These are phyloP conservation scores for Trileptium ribeirensis DNA, from an alignment of 2,888 invertebrate genomes.

Conservation along the genomic window DNA sequence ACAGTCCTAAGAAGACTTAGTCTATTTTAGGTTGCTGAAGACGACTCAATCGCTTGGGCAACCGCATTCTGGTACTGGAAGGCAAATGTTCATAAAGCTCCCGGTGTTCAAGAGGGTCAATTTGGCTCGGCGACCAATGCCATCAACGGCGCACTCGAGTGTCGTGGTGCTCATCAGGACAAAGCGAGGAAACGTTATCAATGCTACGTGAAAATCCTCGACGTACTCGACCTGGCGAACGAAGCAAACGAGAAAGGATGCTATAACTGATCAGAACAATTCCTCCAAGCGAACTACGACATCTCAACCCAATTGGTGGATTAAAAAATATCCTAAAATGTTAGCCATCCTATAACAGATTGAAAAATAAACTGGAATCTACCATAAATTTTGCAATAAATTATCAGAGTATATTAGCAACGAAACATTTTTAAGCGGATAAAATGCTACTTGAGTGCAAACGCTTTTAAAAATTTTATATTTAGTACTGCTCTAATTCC, in stretches of 20 bases:
- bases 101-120: slow-evolving; percentile 21
- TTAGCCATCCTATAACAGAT: too few species aligned
- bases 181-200: slow-evolving; percentile 23
- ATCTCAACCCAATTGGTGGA: too few species aligned
- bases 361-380: too few species aligned
- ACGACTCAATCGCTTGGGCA: slow-evolving; percentile 31
- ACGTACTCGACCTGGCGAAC: not conserved
- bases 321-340: too few species aligned
- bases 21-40: slow-evolving; percentile 22
- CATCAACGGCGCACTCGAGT: slow-evolving; percentile 29
- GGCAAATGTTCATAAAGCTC: slow-evolving; percentile 22
- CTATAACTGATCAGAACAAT: slow-evolving; percentile 10
- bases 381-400: too few species aligned
- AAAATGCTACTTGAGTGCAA: too few species aligned
- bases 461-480: too few species aligned
- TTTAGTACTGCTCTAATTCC: too few species aligned
- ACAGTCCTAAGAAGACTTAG: too few species aligned
- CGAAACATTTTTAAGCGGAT: too few species aligned
- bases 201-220: not conserved
- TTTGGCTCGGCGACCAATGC: slow-evolving; percentile 31
- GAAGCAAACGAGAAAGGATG: not conserved
- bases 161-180: slow-evolving; percentile 22
- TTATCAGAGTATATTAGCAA: too few species aligned
- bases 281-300: too few species aligned
- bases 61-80: slow-evolving; percentile 37